phyloP scores from a whole-genome alignment of 2,113 vertebrate genomes.

The Camelus bactrianus region DNA sequence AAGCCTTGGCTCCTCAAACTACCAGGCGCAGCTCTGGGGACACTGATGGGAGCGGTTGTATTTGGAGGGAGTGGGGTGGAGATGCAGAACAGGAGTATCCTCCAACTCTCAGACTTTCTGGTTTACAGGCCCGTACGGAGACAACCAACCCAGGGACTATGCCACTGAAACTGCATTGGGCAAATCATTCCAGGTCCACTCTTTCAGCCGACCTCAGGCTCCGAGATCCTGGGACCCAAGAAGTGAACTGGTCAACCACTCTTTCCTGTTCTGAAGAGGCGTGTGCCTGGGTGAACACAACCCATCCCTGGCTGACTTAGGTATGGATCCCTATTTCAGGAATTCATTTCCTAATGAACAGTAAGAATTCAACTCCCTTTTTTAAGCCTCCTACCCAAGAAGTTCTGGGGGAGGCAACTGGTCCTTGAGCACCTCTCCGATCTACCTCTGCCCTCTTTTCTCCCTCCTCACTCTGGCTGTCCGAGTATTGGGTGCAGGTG shows the following conservation, averaged over 20 bases:
- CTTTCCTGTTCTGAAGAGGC: background rate
- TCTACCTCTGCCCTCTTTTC: background rate
- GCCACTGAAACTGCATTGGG: background rate
- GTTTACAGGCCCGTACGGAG: background rate
- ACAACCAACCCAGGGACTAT: accelerated
- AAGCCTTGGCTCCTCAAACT: background rate
- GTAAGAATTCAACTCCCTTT: background rate
- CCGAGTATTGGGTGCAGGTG: accelerated
- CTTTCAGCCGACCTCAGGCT: background rate
- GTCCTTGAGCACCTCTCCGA: too few relatives aligned
- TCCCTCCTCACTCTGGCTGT: background rate
- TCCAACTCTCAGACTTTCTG: background rate
- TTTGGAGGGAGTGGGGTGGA: background rate
- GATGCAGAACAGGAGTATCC: background rate
- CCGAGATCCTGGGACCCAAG: background rate
- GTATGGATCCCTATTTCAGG: background rate
- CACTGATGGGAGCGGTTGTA: background rate
- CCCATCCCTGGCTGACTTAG: background rate
- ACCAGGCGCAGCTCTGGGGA: background rate
- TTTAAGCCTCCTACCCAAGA: background rate
- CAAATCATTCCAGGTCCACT: too few relatives aligned
- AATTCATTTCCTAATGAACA: background rate
- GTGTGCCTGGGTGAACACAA: too few relatives aligned
- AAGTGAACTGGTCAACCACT: background rate
- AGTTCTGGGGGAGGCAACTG: background rate